phyloP scores from a whole-genome alignment of 1,140 invertebrate species.

The Bombus ignitus region DNA sequence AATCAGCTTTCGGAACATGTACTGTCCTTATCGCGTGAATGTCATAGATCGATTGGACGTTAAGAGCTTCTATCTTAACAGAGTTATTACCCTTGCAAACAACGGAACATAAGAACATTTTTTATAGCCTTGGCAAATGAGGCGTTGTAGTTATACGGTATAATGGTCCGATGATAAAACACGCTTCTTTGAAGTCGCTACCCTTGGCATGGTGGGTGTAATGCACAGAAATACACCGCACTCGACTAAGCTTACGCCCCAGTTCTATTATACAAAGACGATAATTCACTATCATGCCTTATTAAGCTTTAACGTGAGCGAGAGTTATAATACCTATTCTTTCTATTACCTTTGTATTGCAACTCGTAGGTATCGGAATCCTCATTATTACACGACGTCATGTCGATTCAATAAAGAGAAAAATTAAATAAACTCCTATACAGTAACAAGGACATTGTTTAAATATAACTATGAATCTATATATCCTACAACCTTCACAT shows the following conservation, averaged over 20 bases:
- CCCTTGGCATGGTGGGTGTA: slow-evolving; percentile 35
- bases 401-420: not conserved
- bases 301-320: slow-evolving; percentile 51
- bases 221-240: slow-evolving; percentile 39
- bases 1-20: not conserved
- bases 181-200: slow-evolving; percentile 51
- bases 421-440: not conserved
- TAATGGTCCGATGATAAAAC: slow-evolving; percentile 60
- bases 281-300: slow-evolving; percentile 62
- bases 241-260: slow-evolving; percentile 35
- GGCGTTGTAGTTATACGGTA: slow-evolving; percentile 51
- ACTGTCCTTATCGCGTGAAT: not conserved
- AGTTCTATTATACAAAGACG: slow-evolving; percentile 50
- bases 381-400: not conserved
- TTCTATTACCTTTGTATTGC: slow-evolving; percentile 21
- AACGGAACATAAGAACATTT: slow-evolving; percentile 30
- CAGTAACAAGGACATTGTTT: not conserved
- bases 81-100: not conserved
- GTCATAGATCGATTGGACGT: not conserved
- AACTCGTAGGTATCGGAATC: not conserved
- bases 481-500: too few species aligned
- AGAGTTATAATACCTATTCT: slow-evolving; percentile 10
- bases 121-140: slow-evolving; percentile 60
- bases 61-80: not conserved
- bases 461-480: not conserved